Evolutionary conservation across 2,113 vertebrate species (phyloP), one percentile per base, ranked within the genome.

Genomic region (Mus spicilegus): DNA sequence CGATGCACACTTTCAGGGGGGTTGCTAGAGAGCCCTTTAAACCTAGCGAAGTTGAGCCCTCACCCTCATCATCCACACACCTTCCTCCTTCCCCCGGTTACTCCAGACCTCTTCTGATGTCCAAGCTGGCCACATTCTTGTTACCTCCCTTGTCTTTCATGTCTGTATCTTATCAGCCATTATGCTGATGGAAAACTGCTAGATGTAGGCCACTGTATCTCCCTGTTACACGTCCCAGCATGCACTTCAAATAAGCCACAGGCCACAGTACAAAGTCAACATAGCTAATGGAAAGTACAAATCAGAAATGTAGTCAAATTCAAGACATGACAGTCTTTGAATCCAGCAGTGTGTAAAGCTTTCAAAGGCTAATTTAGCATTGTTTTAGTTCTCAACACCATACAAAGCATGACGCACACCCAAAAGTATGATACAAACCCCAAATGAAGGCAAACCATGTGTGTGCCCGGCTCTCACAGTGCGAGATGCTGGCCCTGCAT

Each of bases 251-350:
- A 36, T 56, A 87, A 95, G 84, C 22, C 20, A 0, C 67, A 69
- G 33, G 22, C n/a, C 58, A 91, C 39, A 76, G 72, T 4, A 65
- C 51, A 88, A 93, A 20, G 69, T 93, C 39, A 36, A 22, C 30
- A 33, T 72, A 28, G 46, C 36, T 81, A 87, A 51, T 88, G 30
- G 65, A 92, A 93, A 87, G 65, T 80, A 76, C 92, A 95, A 81
- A 91, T 81, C n/a, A 30, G 10, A 96, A 88, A 61, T 63, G 7
- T 22, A 26, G 17, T 67, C 61, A 51, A 73, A 30, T 9, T 58
- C 28, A 49, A 84, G 36, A 70, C 49, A 80, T 0, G 39, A 16
- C 12, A 70, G 39, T 42, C 19, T 54, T 95, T 39, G 63, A 96
- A 78, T 80, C 49, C 36, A 78, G 67, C 33, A 90, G 82, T 14